Evolutionary conservation across 2,113 vertebrate genomes (phyloP).

Genomic region (Crocuta crocuta): DNA sequence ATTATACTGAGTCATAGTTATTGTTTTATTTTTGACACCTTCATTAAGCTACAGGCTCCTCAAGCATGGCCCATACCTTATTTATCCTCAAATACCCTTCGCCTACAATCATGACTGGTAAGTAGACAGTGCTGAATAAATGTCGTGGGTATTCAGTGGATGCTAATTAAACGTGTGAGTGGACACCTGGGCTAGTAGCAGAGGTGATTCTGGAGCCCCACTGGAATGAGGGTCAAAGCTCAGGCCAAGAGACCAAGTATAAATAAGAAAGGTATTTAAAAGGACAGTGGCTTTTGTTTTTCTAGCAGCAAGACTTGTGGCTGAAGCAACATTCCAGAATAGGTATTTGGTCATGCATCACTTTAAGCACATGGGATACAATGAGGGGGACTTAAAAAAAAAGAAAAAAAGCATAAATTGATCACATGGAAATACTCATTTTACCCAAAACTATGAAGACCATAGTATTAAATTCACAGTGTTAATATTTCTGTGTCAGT

Average conservation of each 20-base stretch:
- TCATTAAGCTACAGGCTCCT: background rate
- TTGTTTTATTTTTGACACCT: conserved; percentile 21
- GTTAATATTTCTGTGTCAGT: background rate
- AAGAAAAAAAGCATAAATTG: background rate
- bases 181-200: background rate
- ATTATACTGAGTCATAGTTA: conserved; percentile 10
- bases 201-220: background rate
- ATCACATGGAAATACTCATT: background rate
- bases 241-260: background rate
- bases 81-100: conserved; percentile 8
- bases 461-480: background rate
- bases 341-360: background rate
- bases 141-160: background rate
- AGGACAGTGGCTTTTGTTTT: background rate
- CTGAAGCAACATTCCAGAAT: background rate
- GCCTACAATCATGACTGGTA: background rate
- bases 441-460: background rate
- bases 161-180: background rate
- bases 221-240: background rate
- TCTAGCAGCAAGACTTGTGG: background rate
- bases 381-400: background rate
- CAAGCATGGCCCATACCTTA: background rate
- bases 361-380: background rate
- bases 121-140: conserved; percentile 13
- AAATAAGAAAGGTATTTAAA: background rate